Conservation (phyloP, 2,113 vertebrate species). For the Coptodon bakossiorum region DNA sequence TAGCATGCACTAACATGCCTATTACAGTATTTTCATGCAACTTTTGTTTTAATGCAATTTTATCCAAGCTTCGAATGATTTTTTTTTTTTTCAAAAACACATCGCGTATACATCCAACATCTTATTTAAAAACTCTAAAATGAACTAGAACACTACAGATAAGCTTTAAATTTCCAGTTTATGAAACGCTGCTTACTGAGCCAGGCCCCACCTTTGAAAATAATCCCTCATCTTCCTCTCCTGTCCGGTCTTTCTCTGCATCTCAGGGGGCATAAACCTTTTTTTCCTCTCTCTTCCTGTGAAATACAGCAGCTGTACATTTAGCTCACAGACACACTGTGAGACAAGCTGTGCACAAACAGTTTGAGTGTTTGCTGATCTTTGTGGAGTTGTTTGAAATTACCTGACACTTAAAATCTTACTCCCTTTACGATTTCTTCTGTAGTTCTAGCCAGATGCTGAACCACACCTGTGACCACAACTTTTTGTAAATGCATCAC, state of each 20-base stretch:
- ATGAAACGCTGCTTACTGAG: background rate
- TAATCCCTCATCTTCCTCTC: background rate
- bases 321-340: background rate
- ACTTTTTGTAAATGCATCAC: background rate
- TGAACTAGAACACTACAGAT: background rate
- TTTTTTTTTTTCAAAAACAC: background rate
- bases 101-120: fast-evolving
- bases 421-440: background rate
- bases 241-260: background rate
- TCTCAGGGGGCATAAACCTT: background rate
- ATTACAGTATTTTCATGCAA: background rate
- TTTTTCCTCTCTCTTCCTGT: background rate
- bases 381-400: background rate
- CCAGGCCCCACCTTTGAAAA: background rate
- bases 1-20: background rate
- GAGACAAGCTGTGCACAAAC: background rate
- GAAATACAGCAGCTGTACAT: background rate
- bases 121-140: background rate
- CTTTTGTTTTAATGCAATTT: background rate
- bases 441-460: background rate
- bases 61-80: background rate
- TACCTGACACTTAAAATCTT: background rate
- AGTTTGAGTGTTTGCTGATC: background rate
- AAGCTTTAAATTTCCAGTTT: background rate
- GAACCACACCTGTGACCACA: background rate